Percentiles rank a stretch among this genome's conserved stretches.
phyloP scores from a whole-genome alignment of 23 tunicate species.

The Aplidium turbinatum region DNA sequence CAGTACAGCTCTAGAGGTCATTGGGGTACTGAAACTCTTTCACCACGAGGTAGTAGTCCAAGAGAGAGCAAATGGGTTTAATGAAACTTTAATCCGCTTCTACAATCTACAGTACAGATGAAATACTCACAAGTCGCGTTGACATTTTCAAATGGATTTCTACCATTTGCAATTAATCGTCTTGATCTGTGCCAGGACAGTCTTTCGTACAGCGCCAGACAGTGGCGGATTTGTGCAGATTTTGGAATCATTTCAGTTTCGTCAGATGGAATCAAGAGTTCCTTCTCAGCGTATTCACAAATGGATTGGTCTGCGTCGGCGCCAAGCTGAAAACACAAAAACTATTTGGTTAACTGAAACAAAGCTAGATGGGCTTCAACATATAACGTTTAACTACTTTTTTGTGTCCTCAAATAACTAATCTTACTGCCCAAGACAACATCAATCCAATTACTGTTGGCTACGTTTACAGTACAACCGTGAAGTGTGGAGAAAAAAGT shows the following conservation, averaged over 20 bases:
- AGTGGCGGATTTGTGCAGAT: slow-evolving; percentile 47
- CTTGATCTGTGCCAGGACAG: slow-evolving; percentile 82
- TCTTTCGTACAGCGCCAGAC: slow-evolving; percentile 46
- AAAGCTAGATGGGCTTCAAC: not conserved
- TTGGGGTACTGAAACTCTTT: too few species aligned
- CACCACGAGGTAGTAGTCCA: too few species aligned
- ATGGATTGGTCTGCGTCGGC: slow-evolving; percentile 34
- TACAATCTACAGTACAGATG: too few species aligned
- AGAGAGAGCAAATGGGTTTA: too few species aligned
- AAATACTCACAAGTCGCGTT: too few species aligned
- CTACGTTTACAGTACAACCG: not conserved
- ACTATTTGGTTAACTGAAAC: not conserved
- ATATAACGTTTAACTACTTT: too few species aligned
- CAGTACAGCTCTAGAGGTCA: too few species aligned
- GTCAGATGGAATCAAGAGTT: slow-evolving; percentile 44
- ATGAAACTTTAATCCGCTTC: too few species aligned
- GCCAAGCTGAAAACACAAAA: slow-evolving; percentile 11
- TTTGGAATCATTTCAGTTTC: slow-evolving; percentile 58
- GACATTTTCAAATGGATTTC: slow-evolving; percentile 59
- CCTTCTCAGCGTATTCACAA: slow-evolving; percentile 64
- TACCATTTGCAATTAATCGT: slow-evolving; percentile 29
- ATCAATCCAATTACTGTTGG: not conserved
- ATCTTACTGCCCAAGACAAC: not conserved
- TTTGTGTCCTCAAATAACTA: too few species aligned
- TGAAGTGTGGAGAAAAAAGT: not conserved